Conservation (phyloP, 2,888 invertebrate species). For the Amphiduros pacificus region DNA sequence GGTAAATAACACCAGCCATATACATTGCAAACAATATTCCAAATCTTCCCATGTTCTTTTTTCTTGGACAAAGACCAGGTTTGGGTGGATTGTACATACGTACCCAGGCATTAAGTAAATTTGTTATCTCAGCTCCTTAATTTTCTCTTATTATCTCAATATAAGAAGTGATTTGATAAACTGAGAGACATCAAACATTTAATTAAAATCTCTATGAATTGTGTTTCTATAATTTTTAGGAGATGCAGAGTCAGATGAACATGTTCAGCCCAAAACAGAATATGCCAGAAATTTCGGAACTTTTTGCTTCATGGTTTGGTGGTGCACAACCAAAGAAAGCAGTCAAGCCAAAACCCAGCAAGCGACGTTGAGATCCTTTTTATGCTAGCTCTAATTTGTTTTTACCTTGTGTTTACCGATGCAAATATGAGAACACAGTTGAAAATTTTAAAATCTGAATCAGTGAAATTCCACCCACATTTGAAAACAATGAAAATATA, state of each 20-base stretch:
- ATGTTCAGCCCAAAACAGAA: conserved; percentile 72
- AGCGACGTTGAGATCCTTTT: not conserved
- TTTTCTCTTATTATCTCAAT: conserved; percentile 10
- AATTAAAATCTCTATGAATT: not conserved
- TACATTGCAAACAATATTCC: not conserved
- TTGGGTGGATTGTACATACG: not conserved
- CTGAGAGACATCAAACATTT: not conserved
- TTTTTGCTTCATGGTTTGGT: conserved; percentile 84
- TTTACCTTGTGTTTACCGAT: too few relatives aligned
- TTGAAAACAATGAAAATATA: too few relatives aligned
- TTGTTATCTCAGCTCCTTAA: not conserved
- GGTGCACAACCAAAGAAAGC: conserved; percentile 62
- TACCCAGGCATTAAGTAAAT: not conserved
- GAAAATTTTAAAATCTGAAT: too few relatives aligned
- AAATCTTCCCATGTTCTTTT: not conserved
- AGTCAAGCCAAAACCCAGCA: conserved; percentile 6
- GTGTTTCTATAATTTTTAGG: conserved; percentile 66
- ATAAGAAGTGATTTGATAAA: not conserved
- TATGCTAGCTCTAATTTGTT: too few relatives aligned
- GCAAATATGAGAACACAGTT: too few relatives aligned
- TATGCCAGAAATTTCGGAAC: conserved; percentile 90
- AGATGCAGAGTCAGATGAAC: conserved; percentile 71
- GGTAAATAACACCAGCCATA: conserved; percentile 51
- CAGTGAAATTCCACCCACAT: too few relatives aligned
- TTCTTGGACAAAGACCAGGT: too few relatives aligned